These are phyloP conservation scores for Xylota segnis DNA, from an alignment of 2,888 invertebrate genomes.

Conservation along the genomic window DNA sequence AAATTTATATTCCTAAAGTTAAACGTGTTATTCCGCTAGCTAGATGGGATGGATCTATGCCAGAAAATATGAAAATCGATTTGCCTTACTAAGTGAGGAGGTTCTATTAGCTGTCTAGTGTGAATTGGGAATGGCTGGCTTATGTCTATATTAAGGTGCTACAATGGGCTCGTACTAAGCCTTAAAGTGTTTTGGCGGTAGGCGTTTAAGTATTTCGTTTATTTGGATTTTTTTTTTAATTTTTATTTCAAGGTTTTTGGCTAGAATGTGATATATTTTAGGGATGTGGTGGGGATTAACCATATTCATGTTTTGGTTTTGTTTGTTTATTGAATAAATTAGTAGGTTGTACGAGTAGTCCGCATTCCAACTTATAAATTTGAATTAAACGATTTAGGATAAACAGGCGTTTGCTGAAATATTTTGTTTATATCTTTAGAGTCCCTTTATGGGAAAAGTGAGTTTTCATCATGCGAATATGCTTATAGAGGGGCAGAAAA, in stretches of 20 bases:
- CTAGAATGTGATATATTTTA: slow-evolving; percentile 9
- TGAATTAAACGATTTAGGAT: background rate
- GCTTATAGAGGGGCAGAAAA: no score
- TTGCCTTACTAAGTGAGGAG: slow-evolving; percentile 13
- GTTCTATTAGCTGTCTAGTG: slow-evolving; percentile 44
- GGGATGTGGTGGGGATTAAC: slow-evolving; percentile 3
- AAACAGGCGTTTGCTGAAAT: background rate
- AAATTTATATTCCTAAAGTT: slow-evolving; percentile 11
- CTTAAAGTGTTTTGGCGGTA: slow-evolving; percentile 6
- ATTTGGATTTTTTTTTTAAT: background rate
- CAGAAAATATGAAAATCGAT: slow-evolving; percentile 22
- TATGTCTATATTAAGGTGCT: slow-evolving; percentile 14
- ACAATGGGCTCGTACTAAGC: background rate
- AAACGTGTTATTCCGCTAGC: slow-evolving; percentile 24
- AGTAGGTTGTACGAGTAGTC: background rate
- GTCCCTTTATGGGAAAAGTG: background rate
- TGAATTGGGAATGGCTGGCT: slow-evolving; percentile 40
- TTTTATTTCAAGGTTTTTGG: background rate
- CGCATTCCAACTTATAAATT: slow-evolving; percentile 13
- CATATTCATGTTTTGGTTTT: slow-evolving; percentile 15
- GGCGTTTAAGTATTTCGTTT: slow-evolving; percentile 9
- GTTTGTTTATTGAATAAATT: slow-evolving; percentile 16
- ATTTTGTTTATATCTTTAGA: background rate
- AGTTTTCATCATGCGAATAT: no score
- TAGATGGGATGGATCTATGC: slow-evolving; percentile 5